A percentile compares a stretch with the other conserved stretches of the same genome.
Evolutionary conservation across 2,797 vertebrate species (phyloP).

Genomic region (Sciurus vulgaris): DNA sequence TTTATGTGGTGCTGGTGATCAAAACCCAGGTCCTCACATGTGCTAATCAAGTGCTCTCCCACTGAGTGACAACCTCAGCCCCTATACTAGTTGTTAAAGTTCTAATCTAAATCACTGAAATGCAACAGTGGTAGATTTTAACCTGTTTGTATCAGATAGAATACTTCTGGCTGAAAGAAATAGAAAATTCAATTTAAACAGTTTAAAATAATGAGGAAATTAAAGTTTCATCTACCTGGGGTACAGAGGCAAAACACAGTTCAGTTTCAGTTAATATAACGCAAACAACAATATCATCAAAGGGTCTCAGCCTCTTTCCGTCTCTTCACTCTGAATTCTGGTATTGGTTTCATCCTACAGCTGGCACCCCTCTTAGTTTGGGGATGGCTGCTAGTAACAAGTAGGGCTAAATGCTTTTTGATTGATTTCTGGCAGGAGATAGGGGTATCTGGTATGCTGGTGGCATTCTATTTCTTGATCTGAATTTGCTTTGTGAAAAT

Average conservation of each 20-base stretch:
- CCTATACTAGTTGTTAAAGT: neutral
- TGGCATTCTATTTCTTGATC: neutral
- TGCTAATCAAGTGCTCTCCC: too few species aligned
- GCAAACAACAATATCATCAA: neutral
- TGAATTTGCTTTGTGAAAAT: neutral
- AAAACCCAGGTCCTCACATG: too few species aligned
- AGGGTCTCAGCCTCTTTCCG: neutral
- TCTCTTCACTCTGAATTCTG: neutral
- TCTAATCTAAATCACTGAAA: neutral
- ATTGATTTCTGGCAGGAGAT: neutral
- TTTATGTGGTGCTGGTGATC: too few species aligned
- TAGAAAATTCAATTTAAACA: neutral
- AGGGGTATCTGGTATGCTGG: neutral
- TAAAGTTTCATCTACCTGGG: neutral
- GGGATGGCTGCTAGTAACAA: neutral
- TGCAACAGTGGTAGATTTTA: neutral
- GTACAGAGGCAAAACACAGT: neutral
- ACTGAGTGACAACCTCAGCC: too few species aligned
- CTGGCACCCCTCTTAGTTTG: neutral
- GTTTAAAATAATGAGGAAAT: constrained; percentile 7
- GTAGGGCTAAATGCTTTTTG: neutral
- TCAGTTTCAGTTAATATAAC: neutral
- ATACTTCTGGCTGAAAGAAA: neutral
- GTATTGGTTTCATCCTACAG: neutral
- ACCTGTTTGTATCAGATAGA: neutral